These are phyloP conservation scores for Anthoscopus minutus DNA, from an alignment of 2,113 vertebrate species.

Conservation along the genomic window DNA sequence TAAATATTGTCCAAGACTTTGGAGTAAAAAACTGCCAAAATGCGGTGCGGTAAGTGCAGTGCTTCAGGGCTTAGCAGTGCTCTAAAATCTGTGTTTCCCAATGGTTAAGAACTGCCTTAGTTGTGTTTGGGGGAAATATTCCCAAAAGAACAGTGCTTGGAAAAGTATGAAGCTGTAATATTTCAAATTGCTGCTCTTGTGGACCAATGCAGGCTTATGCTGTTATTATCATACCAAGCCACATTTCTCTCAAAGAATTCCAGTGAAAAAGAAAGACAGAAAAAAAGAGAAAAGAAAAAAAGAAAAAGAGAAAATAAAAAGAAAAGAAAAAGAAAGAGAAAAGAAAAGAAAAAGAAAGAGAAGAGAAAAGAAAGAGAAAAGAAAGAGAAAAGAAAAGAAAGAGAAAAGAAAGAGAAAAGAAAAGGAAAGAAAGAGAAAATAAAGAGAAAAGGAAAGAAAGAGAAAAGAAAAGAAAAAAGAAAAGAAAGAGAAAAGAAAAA, in stretches of 20 bases:
- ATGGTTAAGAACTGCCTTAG: not conserved
- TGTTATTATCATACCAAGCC: not conserved
- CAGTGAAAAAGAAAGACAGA: too few species aligned
- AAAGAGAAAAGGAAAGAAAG: too few species aligned
- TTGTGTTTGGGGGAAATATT: not conserved
- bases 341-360: too few species aligned
- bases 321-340: too few species aligned
- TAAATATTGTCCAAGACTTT: not conserved
- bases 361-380: too few species aligned
- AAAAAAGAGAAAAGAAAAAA: not conserved
- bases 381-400: too few species aligned
- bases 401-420: too few species aligned
- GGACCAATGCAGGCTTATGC: not conserved
- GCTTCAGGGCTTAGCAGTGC: not conserved
- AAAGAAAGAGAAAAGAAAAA: too few species aligned
- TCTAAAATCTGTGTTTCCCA: not conserved
- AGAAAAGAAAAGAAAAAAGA: too few species aligned
- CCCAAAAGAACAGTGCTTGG: not conserved
- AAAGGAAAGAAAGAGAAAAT: too few species aligned
- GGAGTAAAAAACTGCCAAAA: not conserved
- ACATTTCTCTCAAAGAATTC: not conserved
- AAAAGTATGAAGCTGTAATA: not conserved
- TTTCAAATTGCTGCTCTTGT: not conserved
- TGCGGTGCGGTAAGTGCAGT: too few species aligned
- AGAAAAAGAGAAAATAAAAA: accelerated